Percentiles rank a stretch among this genome's conserved stretches.
phyloP scores from a whole-genome alignment of 2,888 invertebrate species.

The Protophormia terraenovae region DNA sequence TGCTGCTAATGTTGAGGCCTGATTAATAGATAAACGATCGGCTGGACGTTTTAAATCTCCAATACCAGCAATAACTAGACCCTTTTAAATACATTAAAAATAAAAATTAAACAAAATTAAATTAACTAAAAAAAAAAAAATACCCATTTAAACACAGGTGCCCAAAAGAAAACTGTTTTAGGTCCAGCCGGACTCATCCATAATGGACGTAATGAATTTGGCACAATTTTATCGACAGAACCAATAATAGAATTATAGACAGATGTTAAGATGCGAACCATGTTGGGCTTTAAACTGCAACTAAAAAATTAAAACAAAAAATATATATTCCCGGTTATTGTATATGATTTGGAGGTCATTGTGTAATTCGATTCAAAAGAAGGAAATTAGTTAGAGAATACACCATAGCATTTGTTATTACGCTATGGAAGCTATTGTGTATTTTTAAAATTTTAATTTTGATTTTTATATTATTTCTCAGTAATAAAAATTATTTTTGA shows the following conservation, averaged over 20 bases:
- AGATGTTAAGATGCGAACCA: slow-evolving; percentile 18
- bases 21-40: slow-evolving; percentile 90
- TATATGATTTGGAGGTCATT: no score
- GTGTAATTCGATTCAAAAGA: no score
- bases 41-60: slow-evolving; percentile 93
- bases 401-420: no score
- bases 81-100: slow-evolving; percentile 77
- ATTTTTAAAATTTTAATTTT: no score
- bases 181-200: slow-evolving; percentile 75
- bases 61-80: slow-evolving; percentile 91
- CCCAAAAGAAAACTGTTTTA: slow-evolving; percentile 76
- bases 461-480: no score
- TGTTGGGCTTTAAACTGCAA: neutral
- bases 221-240: slow-evolving; percentile 71
- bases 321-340: no score
- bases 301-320: neutral
- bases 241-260: slow-evolving; percentile 70
- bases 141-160: slow-evolving; percentile 75
- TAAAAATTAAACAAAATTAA: neutral
- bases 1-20: slow-evolving; percentile 89
- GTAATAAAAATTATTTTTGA: no score
- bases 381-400: no score
- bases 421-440: no score
- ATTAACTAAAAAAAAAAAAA: neutral
- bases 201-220: slow-evolving; percentile 68